Percentiles rank a stretch among this genome's conserved stretches.
Conservation (phyloP, 1,140 invertebrate species). For the Bombus confusus region DNA sequence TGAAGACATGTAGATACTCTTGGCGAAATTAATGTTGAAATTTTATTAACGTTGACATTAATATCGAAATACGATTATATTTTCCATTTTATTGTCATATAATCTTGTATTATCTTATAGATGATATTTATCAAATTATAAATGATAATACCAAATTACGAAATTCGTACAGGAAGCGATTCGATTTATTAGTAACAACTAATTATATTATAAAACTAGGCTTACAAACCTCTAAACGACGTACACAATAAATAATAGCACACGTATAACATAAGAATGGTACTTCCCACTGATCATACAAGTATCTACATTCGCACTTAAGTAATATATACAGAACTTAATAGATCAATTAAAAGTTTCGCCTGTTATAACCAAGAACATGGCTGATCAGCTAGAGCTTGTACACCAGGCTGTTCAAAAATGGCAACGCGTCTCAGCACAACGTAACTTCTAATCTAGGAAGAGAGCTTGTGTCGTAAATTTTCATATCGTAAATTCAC, state of each 20-base stretch:
- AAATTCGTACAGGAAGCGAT: background rate
- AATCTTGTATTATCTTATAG: too few relatives aligned
- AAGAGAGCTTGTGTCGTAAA: conserved; percentile 2
- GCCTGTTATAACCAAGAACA: background rate
- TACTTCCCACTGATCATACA: background rate
- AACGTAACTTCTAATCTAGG: background rate
- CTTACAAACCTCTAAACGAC: background rate
- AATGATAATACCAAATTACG: too few relatives aligned
- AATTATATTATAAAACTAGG: background rate
- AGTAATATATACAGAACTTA: conserved; percentile 38
- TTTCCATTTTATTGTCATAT: too few relatives aligned
- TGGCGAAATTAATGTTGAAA: too few relatives aligned
- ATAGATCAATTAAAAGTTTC: background rate
- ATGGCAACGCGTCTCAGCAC: background rate
- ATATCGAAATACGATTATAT: too few relatives aligned
- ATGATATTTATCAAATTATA: too few relatives aligned
- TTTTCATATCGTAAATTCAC: too few relatives aligned
- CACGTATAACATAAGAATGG: background rate
- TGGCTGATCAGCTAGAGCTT: background rate
- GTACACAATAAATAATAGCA: conserved; percentile 16
- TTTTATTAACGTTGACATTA: too few relatives aligned
- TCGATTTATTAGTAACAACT: background rate
- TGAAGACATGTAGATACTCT: too few relatives aligned
- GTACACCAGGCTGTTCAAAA: background rate
- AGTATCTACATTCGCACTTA: conserved; percentile 16